A percentile compares a stretch with the other conserved stretches of the same genome.
These are phyloP conservation scores for Cynopterus sphinx DNA, from an alignment of 2,797 vertebrate genomes.

Conservation along the genomic window DNA sequence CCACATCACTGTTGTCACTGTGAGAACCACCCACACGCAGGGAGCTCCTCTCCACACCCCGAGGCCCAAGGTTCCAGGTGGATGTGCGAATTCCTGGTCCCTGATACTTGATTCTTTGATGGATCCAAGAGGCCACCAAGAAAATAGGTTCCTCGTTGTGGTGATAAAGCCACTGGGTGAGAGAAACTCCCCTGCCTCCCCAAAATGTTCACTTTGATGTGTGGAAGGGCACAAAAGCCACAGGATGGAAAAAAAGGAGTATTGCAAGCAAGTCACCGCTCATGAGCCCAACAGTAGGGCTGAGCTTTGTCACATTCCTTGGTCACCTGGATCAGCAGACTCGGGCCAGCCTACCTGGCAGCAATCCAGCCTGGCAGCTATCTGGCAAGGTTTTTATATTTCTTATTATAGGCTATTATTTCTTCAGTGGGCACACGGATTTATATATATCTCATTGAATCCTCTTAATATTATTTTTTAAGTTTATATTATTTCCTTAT, in stretches of 20 bases:
- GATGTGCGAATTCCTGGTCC: neutral
- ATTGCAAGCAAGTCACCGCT: neutral
- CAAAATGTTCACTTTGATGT: accelerated
- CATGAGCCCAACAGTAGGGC: neutral
- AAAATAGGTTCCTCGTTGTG: neutral
- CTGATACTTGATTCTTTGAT: neutral
- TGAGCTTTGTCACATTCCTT: neutral
- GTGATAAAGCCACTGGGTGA: neutral
- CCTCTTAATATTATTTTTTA: neutral
- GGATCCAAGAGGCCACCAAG: neutral
- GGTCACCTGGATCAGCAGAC: neutral
- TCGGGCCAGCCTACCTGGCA: neutral
- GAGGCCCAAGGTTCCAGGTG: neutral
- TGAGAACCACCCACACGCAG: neutral
- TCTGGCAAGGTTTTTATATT: neutral
- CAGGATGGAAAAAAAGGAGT: neutral
- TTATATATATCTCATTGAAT: neutral
- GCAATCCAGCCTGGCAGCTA: neutral
- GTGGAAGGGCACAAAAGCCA: neutral
- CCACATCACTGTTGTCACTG: neutral
- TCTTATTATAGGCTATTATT: neutral
- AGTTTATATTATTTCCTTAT: neutral
- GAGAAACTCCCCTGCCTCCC: neutral
- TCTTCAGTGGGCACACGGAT: neutral
- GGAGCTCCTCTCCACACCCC: neutral